Percentiles rank a stretch among this genome's conserved stretches.
phyloP scores from a whole-genome alignment of 2,113 vertebrate genomes.

The Donacobius atricapilla region DNA sequence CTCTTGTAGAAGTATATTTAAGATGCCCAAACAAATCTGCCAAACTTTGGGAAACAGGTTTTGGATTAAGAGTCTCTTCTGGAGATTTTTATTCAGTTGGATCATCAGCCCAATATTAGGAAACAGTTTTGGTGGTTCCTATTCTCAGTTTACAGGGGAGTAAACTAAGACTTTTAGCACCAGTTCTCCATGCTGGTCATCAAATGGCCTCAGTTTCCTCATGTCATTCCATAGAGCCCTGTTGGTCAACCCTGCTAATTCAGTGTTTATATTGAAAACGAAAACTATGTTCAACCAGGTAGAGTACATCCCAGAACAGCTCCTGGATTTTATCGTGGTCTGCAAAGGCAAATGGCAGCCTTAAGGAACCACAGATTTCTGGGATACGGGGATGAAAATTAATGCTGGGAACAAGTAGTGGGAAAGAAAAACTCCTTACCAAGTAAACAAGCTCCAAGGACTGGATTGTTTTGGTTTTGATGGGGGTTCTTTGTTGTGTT shows the following conservation, averaged over 20 bases:
- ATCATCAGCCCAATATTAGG: not conserved
- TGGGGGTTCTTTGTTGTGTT: not conserved
- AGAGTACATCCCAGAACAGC: not conserved
- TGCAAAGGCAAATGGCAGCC: not conserved
- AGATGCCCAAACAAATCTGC: not conserved
- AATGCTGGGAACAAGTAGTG: not conserved
- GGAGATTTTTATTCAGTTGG: not conserved
- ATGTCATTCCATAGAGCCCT: not conserved
- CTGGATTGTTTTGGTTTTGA: not conserved
- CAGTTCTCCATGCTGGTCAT: not conserved
- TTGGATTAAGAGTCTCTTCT: not conserved
- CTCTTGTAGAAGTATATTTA: not conserved
- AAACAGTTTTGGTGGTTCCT: not conserved
- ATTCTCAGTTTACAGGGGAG: not conserved
- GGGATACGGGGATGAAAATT: not conserved
- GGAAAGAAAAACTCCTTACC: not conserved
- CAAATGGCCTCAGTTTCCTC: not conserved
- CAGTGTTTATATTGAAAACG: not conserved
- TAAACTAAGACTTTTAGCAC: not conserved
- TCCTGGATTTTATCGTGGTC: not conserved
- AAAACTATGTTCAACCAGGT: not conserved
- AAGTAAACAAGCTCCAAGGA: not conserved
- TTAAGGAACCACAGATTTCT: not conserved
- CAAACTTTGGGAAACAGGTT: not conserved
- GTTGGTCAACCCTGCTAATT: not conserved